Evolutionary conservation across 2,888 invertebrate species (phyloP), one percentile per base, ranked within the genome.

Genomic region (Volucella bombylans): DNA sequence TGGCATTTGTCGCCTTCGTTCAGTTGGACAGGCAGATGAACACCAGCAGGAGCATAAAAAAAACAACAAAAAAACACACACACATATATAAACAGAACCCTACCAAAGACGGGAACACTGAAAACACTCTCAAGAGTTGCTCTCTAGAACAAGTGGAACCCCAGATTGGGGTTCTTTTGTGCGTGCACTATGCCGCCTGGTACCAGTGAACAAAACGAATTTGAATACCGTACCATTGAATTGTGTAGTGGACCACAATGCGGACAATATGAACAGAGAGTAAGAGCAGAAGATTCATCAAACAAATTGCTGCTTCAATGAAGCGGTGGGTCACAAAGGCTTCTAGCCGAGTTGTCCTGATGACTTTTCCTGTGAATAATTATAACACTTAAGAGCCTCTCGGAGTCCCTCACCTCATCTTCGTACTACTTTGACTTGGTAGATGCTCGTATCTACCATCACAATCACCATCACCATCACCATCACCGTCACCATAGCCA

Each of bases 361-460:
- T 85, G 85, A 85, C 85, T 85, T 81, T 85, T 85, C 77, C 80
- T 64, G 72, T 85, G 85, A 85, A 85, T 85, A 85, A 85, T 85
- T 85, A 85, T 85, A 85, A 81, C 85, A 85, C 85, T 80, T 85
- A 85, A 77, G 81, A 81, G 49, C 64, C 80, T 77, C 77, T 68
- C 54, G 72, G 72, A 59, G 52, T 62, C 81, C 64, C 83, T 71
- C 65, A 82, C 55, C 57, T 73, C 18, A 12, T n/a, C 61, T 39
- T 55, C 31, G 31, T 31, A 18, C 69, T 61, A 68, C 69, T 62
- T 69, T 68, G 52, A 52, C 12, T 45, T 14, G 68, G 65, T 65
- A 72, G 65, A 65, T 79, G 72, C 78, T 79, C 78, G 41, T 41
- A 59, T 15, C 43, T 59, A 64, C 38, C 64, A 59, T 31, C 31